Evolutionary conservation across 2,113 vertebrate genomes (phyloP).

Genomic region (Misgurnus anguillicaudatus): DNA sequence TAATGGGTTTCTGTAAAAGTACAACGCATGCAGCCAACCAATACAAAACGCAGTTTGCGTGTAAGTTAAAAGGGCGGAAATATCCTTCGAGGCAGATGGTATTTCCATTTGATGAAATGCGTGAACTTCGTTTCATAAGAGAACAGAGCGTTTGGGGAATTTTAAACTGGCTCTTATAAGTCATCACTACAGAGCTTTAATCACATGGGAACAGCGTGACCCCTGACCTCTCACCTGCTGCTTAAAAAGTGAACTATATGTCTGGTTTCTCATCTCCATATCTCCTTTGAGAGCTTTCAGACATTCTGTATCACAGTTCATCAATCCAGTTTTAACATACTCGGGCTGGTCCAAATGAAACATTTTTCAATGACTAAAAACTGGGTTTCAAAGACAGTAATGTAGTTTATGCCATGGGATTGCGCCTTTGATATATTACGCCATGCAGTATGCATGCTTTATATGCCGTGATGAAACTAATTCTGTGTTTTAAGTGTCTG

Average conservation of each 20-base stretch:
- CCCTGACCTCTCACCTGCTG: constrained; percentile 5
- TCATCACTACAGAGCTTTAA: constrained; percentile 10
- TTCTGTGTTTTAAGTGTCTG: constrained; percentile 30
- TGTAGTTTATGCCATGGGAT: background rate
- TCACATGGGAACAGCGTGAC: constrained; percentile 32
- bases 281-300: constrained; percentile 26
- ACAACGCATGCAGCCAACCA: too few relatives aligned
- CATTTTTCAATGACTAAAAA: background rate
- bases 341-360: constrained; percentile 10
- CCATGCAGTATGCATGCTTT: background rate
- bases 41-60: background rate
- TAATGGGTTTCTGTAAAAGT: too few relatives aligned
- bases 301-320: constrained; percentile 43
- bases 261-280: constrained; percentile 17
- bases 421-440: background rate
- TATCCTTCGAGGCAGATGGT: constrained; percentile 12
- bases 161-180: constrained; percentile 27
- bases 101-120: constrained; percentile 6
- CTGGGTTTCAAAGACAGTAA: too few relatives aligned
- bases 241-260: constrained; percentile 12
- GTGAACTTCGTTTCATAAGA: background rate
- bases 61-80: background rate
- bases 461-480: background rate
- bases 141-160: constrained; percentile 6
- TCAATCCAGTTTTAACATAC: constrained; percentile 36